phyloP scores from a whole-genome alignment of 2,113 vertebrate genomes.

The Xenopus borealis region DNA sequence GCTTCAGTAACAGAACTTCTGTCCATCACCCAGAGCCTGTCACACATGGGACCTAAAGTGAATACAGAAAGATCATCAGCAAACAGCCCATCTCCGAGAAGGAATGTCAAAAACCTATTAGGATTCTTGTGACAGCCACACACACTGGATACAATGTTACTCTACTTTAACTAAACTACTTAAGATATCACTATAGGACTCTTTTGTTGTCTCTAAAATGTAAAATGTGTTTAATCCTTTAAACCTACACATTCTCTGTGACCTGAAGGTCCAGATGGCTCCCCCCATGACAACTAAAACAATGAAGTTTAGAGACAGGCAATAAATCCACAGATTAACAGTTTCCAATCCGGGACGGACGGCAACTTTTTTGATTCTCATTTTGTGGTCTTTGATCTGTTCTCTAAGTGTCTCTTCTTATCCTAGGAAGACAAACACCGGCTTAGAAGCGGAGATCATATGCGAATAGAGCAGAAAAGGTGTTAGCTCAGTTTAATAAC shows the following conservation, averaged over 20 bases:
- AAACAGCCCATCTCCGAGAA: slow-evolving; percentile 35
- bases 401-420: slow-evolving; percentile 16
- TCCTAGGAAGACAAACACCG: not conserved
- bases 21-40: slow-evolving; percentile 35
- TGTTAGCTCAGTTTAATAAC: not conserved
- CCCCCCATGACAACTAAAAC: slow-evolving; percentile 32
- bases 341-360: not conserved
- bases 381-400: slow-evolving; percentile 41
- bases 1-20: slow-evolving; percentile 30
- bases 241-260: slow-evolving; percentile 44
- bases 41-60: slow-evolving; percentile 39
- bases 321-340: slow-evolving; percentile 3
- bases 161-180: slow-evolving; percentile 47
- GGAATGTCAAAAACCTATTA: slow-evolving; percentile 42
- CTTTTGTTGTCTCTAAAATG: slow-evolving; percentile 40
- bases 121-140: slow-evolving; percentile 41
- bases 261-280: not conserved
- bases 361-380: slow-evolving; percentile 23
- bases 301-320: not conserved
- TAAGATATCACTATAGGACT: slow-evolving; percentile 44
- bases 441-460: not conserved
- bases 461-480: not conserved
- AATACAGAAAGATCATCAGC: slow-evolving; percentile 40
- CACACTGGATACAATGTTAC: slow-evolving; percentile 46
- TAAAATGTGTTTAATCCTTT: slow-evolving; percentile 42